phyloP scores from a whole-genome alignment of 1,140 invertebrate genomes.

The Venustaconcha ellipsiformis region DNA sequence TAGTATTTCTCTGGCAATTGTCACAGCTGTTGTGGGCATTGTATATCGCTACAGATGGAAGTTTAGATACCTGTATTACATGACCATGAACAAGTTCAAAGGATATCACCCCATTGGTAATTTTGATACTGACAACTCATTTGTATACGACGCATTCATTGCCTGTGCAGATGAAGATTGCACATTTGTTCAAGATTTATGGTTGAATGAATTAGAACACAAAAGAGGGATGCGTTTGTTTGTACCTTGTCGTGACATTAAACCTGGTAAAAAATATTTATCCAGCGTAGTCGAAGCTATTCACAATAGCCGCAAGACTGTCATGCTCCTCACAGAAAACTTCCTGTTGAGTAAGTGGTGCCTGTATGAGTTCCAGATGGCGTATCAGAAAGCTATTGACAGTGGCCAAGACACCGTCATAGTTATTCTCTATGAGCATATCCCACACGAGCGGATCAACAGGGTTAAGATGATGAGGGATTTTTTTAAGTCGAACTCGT shows the following conservation, averaged over 20 bases:
- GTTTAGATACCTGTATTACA: slow-evolving; percentile 44
- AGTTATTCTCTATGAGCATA: no score
- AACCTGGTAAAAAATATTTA: slow-evolving; percentile 69
- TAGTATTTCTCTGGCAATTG: neutral
- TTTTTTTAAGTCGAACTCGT: no score
- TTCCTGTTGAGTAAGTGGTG: slow-evolving; percentile 78
- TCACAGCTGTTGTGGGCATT: neutral
- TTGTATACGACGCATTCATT: slow-evolving; percentile 44
- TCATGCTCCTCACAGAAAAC: slow-evolving; percentile 75
- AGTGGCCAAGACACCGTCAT: slow-evolving; percentile 7
- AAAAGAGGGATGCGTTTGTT: slow-evolving; percentile 32
- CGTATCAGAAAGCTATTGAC: slow-evolving; percentile 45
- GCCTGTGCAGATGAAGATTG: slow-evolving; percentile 45
- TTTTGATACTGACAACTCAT: neutral
- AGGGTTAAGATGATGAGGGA: no score
- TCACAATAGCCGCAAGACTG: slow-evolving; percentile 74
- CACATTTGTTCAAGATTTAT: slow-evolving; percentile 27
- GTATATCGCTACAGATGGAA: slow-evolving; percentile 39
- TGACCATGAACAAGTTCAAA: slow-evolving; percentile 16
- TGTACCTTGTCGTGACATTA: slow-evolving; percentile 52
- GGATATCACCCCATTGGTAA: neutral
- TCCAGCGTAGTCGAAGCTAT: slow-evolving; percentile 76
- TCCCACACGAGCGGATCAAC: no score
- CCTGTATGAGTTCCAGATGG: slow-evolving; percentile 75
- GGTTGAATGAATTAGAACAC: slow-evolving; percentile 31